These are phyloP conservation scores for Dimorphilus gyrociliatus DNA, from an alignment of 2,888 invertebrate species.

Conservation along the genomic window DNA sequence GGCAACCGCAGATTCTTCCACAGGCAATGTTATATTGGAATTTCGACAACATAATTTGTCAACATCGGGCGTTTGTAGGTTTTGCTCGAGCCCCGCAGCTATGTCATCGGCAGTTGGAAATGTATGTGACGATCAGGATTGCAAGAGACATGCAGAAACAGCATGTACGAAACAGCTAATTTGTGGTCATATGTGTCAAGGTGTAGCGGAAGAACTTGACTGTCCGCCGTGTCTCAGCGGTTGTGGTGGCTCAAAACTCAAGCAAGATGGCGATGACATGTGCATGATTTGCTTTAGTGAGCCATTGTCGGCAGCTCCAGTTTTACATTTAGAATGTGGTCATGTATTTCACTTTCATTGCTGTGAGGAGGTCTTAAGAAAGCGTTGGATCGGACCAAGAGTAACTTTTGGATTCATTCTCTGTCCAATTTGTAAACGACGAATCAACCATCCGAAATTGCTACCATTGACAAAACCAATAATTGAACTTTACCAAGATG, in stretches of 20 bases:
- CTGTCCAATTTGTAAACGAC: slow-evolving; percentile 83
- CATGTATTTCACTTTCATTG: slow-evolving; percentile 92
- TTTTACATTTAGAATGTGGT: slow-evolving; percentile 66
- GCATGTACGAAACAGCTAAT: slow-evolving; percentile 65
- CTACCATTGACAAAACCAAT: slow-evolving; percentile 62
- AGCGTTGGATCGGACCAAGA: slow-evolving; percentile 81
- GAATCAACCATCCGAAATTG: slow-evolving; percentile 66
- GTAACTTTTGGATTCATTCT: slow-evolving; percentile 88
- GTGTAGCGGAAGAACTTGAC: slow-evolving; percentile 61
- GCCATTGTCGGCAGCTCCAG: slow-evolving; percentile 82
- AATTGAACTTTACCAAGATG: slow-evolving; percentile 66
- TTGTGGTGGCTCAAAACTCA: slow-evolving; percentile 48
- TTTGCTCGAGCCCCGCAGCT: slow-evolving; percentile 67
- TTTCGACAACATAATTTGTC: slow-evolving; percentile 77
- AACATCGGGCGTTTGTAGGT: slow-evolving; percentile 61
- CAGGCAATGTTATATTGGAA: slow-evolving; percentile 62
- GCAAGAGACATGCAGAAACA: slow-evolving; percentile 62
- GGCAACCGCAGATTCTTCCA: slow-evolving; percentile 76
- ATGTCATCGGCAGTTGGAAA: slow-evolving; percentile 74
- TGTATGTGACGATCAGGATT: slow-evolving; percentile 78
- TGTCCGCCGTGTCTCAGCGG: slow-evolving; percentile 82
- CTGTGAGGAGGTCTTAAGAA: slow-evolving; percentile 62
- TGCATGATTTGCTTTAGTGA: slow-evolving; percentile 99
- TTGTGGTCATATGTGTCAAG: slow-evolving; percentile 86
- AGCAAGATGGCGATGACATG: slow-evolving; percentile 96